Evolutionary conservation across 2,888 invertebrate species (phyloP).

Genomic region (Galeruca laticollis): DNA sequence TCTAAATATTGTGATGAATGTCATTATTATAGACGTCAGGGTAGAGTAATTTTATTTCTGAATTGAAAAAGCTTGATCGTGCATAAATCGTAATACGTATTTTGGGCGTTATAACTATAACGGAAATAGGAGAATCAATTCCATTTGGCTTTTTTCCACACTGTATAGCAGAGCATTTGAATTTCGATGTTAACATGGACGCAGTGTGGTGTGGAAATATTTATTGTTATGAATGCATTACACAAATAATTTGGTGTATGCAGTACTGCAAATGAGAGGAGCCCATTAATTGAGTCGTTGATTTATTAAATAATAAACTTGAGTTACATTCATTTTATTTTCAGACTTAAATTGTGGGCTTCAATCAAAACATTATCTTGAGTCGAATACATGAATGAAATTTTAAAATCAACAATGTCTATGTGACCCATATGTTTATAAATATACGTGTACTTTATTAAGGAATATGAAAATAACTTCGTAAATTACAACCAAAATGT

Average conservation of each 20-base stretch:
- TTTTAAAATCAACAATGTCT: constrained; percentile 3
- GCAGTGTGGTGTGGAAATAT: background rate
- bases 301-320: background rate
- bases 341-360: background rate
- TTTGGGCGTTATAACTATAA: too few relatives aligned
- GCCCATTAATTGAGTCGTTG: background rate
- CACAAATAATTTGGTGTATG: background rate
- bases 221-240: background rate
- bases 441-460: background rate
- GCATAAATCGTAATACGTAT: too few relatives aligned
- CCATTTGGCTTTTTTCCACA: too few relatives aligned
- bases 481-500: background rate
- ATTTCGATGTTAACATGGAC: too few relatives aligned
- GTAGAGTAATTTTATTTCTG: too few relatives aligned
- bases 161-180: too few relatives aligned
- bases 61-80: too few relatives aligned
- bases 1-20: too few relatives aligned
- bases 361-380: background rate
- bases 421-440: background rate
- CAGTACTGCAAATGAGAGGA: background rate
- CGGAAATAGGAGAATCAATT: too few relatives aligned
- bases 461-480: background rate
- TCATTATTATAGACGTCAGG: too few relatives aligned
- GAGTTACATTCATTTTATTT: background rate
- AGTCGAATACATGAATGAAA: constrained; percentile 1